Base-by-base conservation (phyloP, 2,888 invertebrate species). In the Drosophila birchii region DNA sequence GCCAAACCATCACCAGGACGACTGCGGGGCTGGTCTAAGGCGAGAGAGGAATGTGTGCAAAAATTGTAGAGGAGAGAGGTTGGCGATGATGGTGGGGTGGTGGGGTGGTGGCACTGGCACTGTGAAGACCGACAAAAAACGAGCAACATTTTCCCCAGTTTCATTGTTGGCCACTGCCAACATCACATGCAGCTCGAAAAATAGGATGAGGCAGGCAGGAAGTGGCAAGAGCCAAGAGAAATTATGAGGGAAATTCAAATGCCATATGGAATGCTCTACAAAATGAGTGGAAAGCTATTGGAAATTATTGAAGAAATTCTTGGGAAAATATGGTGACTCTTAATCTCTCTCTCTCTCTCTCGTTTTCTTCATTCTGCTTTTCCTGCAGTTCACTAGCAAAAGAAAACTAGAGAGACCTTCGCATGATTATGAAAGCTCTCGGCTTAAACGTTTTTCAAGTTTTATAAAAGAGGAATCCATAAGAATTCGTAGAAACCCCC, bases 111-210 rank as follows among this genome's bases (percentile, higher is more conserved):
- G 16, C 20, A 14, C 12, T 23, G 60, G 34, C 51, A 41, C 54
- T 54, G 34, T n/a, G 43, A 58, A 44, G 36, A 55, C 54, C 61
- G 39, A 60, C 54, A 76, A 76, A 76, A 76, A 88, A 77, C 75
- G 86, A 83, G 81, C 86, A 86, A 81, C 84, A 84, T 84, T 84
- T 84, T 82, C 77, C 77, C 72, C 66, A 81, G 84, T 88, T 88
- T 81, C 88, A 84, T 84, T 84, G 84, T 83, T 88, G 79, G 79
- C 79, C 78, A 74, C 38, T 68, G 55, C 68, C 75, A 75, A 41
- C 58, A 41, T 60, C 55, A 73, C 32, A 55, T 39, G 32, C 57
- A 74, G 53, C 41, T 23, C 45, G 7, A 47, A 44, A 41, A 16
- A 63, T 34, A 23, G 38, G n/a, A 18, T 34, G 34, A 41, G 38